phyloP scores from a whole-genome alignment of 2,113 vertebrate genomes.

The Gymnobelideus leadbeateri region DNA sequence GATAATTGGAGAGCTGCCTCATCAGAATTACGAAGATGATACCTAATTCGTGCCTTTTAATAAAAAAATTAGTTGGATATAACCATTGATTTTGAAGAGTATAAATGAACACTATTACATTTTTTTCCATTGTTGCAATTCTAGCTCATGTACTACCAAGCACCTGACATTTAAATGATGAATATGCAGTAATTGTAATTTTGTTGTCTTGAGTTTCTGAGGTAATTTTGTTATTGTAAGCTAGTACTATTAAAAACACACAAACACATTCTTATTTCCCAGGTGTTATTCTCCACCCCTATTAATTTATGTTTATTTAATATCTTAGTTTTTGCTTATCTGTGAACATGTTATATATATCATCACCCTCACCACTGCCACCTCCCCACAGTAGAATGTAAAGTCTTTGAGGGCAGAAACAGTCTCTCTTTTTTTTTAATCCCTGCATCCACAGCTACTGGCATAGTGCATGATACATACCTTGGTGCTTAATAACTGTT shows the following conservation, averaged over 20 bases:
- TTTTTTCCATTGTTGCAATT: neutral
- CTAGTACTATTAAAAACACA: neutral
- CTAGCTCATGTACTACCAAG: neutral
- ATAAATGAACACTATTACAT: slow-evolving; percentile 17
- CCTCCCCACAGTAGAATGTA: neutral
- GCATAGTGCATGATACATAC: neutral
- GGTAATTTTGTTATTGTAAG: neutral
- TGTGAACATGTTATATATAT: neutral
- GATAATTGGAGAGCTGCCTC: neutral
- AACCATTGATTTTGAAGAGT: slow-evolving; percentile 20
- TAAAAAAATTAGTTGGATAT: slow-evolving; percentile 28
- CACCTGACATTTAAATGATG: neutral
- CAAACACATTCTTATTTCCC: neutral
- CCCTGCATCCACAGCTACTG: neutral
- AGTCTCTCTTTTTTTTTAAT: neutral
- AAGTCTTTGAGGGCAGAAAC: neutral
- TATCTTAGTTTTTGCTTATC: neutral
- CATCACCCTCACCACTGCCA: neutral
- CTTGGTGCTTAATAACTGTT: neutral
- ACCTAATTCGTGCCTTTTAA: neutral
- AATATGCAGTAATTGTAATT: neutral
- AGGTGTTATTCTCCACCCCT: neutral
- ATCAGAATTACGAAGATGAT: slow-evolving; percentile 32
- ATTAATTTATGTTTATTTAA: neutral
- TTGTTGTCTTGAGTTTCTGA: slow-evolving; percentile 22